Base-by-base conservation (phyloP, 2,113 vertebrate genomes). In the Cryptomyrus ogoouensis region DNA sequence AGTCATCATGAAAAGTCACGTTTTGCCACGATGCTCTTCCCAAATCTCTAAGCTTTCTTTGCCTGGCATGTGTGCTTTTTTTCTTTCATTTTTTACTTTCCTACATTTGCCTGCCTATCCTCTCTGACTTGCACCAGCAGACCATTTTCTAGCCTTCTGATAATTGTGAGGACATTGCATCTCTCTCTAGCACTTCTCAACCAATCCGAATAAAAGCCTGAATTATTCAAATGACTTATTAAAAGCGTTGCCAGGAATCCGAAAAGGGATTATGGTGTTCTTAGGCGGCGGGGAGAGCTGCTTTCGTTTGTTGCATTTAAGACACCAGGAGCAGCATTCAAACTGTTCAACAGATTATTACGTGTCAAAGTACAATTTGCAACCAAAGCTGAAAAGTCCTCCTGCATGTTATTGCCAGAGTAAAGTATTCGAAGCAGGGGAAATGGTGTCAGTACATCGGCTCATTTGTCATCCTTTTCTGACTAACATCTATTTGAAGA, bases 211-310 rank as follows among this genome's bases (percentile, higher is more conserved):
- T 70, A 42, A 58, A 74, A 89, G 47, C 12, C 66, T 0, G 31
- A 50, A 77, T 89, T 46, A 89, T 77, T 80, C 88, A 89, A 89
- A 83, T 52, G 24, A 35, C 70, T 46, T 80, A 31, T 50, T n/a
- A 83, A 77, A 31, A 50, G 70, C 1, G 7, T 89, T 52, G 39
- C 44, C 24, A 44, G 83, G 42, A 84, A 84, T 84, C 44, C 35
- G 3, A 74, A 42, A 74, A 83, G 52, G 70, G 66, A 89, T 89
- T 77, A 89, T 46, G 5, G 27, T 10, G 15, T 77, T 49, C 46
- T 89, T 89, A 47, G 27, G 27, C n/a, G 2, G 47, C 1, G 53
- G 70, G 21, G 5, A 47, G 62, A 84, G 44, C 83, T 84, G 83
- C 42, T 84, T 84, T 12, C 39, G 4, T 77, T 80, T 89, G 46